Evolutionary conservation across 1,140 invertebrate species (phyloP), one percentile per base, ranked within the genome.

Genomic region (Mactra quadrangularis): DNA sequence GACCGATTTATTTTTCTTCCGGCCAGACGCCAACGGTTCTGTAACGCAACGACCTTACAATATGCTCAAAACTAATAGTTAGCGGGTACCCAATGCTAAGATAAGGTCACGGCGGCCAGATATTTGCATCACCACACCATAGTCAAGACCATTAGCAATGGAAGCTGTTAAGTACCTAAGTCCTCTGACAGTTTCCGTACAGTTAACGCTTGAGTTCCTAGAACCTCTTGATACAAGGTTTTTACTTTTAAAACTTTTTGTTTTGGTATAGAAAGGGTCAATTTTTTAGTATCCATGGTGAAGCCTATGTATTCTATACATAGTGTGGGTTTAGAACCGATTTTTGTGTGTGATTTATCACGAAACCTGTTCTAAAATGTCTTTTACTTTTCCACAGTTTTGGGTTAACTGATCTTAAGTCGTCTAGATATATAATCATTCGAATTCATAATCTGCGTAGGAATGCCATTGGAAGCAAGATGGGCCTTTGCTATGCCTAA

Each of bases 401-500:
- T 25, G 33, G n/a, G 53, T 27, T 35, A 66, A 33, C 19, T 38
- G 33, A 31, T 72, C 38, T 29, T 11, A 79, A 70, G 22, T 79
- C 77, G 66, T 82, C 66, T 38, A 82, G 47, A 38, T 82, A 82
- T 47, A 82, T 50, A 25, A 72, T 57, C 41, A 82, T 41, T 7
- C 53, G 13, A 33, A 59, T 27, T 41, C 62, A n/a, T 33, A 71
- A 19, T 27, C 62, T 38, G 33, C 64, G 31, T 35, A 79, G 57
- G 52, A 60, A 52, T 25, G 33, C 19, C 41, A 72, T 29, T 19
- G 59, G 25, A 77, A 0, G 55, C 25, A 29, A 47, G 29, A 29
- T 72, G 72, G 17, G 66, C 74, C 50, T 33, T 27, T 19, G 74
- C 35, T 41, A 78, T 41, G 19, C 82, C 74, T 41, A 84, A 84